Percentiles rank a stretch among this genome's conserved stretches.
phyloP scores from a whole-genome alignment of 2,113 vertebrate species.

The Edolisoma coerulescens region DNA sequence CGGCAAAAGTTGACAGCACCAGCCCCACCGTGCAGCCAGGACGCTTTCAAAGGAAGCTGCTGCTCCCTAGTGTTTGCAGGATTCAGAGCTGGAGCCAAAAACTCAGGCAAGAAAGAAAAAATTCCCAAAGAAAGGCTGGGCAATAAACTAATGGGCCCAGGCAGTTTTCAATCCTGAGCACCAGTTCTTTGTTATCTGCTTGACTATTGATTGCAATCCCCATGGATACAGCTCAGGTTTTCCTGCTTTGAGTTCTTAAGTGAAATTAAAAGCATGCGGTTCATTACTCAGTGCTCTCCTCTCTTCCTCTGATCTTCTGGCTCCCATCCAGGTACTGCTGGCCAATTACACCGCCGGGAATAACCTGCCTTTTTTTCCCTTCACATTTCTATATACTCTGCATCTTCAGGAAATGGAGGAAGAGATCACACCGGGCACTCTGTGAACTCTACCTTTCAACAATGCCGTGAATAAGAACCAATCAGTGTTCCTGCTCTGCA shows the following conservation, averaged over 20 bases:
- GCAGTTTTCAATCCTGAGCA: conserved; percentile 33
- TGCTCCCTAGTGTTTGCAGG: conserved; percentile 69
- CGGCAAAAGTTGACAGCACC: conserved; percentile 18
- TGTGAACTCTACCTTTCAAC: background rate
- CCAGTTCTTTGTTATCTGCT: conserved; percentile 62
- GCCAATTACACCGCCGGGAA: conserved; percentile 51
- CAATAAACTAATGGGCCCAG: conserved; percentile 58
- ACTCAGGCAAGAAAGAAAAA: background rate
- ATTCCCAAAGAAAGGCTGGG: conserved; percentile 13
- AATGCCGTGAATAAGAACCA: background rate
- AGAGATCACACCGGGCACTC: background rate
- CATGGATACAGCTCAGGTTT: conserved; percentile 63
- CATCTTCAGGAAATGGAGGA: conserved; percentile 29
- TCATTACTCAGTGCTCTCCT: conserved; percentile 51
- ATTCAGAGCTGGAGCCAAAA: conserved; percentile 30
- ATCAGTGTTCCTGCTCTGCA: background rate
- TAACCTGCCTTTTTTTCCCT: background rate
- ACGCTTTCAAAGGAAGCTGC: conserved; percentile 66
- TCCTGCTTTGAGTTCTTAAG: conserved; percentile 64
- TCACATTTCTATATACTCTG: conserved; percentile 21
- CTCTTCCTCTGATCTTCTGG: conserved; percentile 40
- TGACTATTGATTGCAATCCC: conserved; percentile 63
- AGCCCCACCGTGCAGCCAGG: background rate
- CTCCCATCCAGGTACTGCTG: conserved; percentile 7
- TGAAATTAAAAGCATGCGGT: conserved; percentile 68